Evolutionary conservation across 23 tunicate genomes (phyloP), one percentile per base, ranked within the genome.

Genomic region (Ascidia mentula): DNA sequence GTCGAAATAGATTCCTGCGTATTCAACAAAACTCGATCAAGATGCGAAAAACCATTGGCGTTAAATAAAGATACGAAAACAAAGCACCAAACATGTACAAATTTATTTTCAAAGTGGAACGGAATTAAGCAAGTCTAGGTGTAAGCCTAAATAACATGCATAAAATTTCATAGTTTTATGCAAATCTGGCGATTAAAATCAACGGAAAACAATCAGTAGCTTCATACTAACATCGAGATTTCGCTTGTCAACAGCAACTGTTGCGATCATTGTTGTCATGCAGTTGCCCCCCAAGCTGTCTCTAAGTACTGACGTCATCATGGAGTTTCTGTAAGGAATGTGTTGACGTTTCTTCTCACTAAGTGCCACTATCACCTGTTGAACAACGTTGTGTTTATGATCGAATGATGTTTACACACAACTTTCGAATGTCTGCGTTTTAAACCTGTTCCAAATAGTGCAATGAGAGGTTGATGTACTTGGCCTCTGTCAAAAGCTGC

Each of bases 191-290:
- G n/a, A n/a, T n/a, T n/a, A n/a, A n/a, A n/a, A n/a, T n/a, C n/a
- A n/a, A n/a, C n/a, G n/a, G n/a, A n/a, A n/a, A n/a, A n/a, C n/a
- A n/a, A n/a, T n/a, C n/a, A n/a, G n/a, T n/a, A n/a, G 35, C 13
- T 45, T 18, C 33, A 20, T 5, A 32, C 90, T 80, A 59, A 91
- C 97, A 72, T 93, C 98, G 3, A 93, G 6, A 60, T 93, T 93
- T 42, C 72, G 70, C 38, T 88, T 88, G 35, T 93, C 89, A 45
- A 93, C 89, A 17, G 98, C 76, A 70, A 93, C 89, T 22, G 98
- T 88, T 8, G 98, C 98, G 34, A 93, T 93, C 98, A 93, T 93
- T 20, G 98, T 93, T 32, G 98, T 93, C 98, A 93, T 93, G 84
- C 98, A 93, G 83, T 93, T 93, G 18, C 98, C 98, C 39, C 98